phyloP scores from a whole-genome alignment of 53 echinoderm and acorn worm species.

The Mesocentrotus franciscanus region DNA sequence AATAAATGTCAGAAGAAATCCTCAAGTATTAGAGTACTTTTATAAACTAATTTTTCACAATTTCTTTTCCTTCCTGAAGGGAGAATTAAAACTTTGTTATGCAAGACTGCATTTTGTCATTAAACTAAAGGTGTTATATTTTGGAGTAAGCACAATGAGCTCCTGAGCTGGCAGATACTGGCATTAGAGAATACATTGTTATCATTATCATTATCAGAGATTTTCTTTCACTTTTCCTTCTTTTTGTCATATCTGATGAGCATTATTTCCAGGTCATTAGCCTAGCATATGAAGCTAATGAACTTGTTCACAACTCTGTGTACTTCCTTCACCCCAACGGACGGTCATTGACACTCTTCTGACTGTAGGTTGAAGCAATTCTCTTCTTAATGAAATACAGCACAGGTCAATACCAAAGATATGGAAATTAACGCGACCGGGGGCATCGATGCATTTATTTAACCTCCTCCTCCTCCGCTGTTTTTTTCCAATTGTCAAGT shows the following conservation, averaged over 20 bases:
- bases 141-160: too few species aligned
- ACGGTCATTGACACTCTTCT: conserved; percentile 33
- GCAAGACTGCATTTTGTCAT: too few species aligned
- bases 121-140: too few species aligned
- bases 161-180: too few species aligned
- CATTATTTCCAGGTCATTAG: not conserved
- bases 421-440: conserved; percentile 1
- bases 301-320: conserved; percentile 19
- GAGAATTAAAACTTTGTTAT: not conserved
- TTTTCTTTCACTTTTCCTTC: too few species aligned
- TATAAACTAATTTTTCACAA: not conserved
- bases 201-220: too few species aligned
- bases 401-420: conserved; percentile 32
- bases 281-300: not conserved
- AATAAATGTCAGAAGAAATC: not conserved
- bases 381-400: conserved; percentile 44
- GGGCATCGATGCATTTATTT: conserved; percentile 30
- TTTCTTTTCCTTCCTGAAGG: not conserved
- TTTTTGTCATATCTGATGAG: not conserved
- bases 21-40: not conserved
- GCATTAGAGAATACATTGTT: too few species aligned
- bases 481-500: conserved; percentile 40
- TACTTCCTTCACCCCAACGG: not conserved
- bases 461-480: conserved; percentile 32
- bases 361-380: not conserved